A percentile compares a stretch with the other conserved stretches of the same genome.
phyloP scores from a whole-genome alignment of 2,888 invertebrate genomes.

The Cepaea hortensis region DNA sequence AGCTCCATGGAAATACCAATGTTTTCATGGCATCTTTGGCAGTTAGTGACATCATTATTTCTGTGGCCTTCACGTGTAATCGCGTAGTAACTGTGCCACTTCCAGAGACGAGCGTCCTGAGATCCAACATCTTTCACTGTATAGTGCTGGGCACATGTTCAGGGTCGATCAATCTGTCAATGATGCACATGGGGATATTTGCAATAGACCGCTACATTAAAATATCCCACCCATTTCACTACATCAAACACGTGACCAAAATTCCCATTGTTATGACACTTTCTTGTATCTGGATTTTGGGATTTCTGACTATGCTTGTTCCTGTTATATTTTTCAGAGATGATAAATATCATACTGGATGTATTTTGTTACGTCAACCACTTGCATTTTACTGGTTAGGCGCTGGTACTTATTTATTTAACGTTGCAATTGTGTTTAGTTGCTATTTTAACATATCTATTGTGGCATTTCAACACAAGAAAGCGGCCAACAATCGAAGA shows the following conservation, averaged over 20 bases:
- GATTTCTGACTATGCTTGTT: neutral
- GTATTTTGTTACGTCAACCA: neutral
- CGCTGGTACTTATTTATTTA: no score
- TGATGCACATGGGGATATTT: conserved; percentile 12
- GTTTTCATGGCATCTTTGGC: neutral
- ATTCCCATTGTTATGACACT: neutral
- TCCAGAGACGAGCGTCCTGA: neutral
- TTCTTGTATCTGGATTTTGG: neutral
- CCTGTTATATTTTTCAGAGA: neutral
- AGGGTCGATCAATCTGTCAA: neutral
- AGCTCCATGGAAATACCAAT: conserved; percentile 5
- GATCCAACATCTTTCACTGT: no score
- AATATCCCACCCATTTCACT: conserved; percentile 17
- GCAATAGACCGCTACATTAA: conserved; percentile 24
- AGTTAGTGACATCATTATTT: neutral
- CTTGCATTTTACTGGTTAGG: neutral
- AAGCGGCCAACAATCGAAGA: neutral
- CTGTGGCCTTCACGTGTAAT: neutral
- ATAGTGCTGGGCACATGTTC: neutral
- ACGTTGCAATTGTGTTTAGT: neutral
- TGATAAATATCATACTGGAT: neutral
- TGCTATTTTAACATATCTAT: conserved; percentile 16
- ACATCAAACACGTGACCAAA: neutral
- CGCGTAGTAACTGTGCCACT: neutral
- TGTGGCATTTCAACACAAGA: neutral